Conservation (phyloP, 2,797 vertebrate genomes). For the Muscicapa comitata region DNA sequence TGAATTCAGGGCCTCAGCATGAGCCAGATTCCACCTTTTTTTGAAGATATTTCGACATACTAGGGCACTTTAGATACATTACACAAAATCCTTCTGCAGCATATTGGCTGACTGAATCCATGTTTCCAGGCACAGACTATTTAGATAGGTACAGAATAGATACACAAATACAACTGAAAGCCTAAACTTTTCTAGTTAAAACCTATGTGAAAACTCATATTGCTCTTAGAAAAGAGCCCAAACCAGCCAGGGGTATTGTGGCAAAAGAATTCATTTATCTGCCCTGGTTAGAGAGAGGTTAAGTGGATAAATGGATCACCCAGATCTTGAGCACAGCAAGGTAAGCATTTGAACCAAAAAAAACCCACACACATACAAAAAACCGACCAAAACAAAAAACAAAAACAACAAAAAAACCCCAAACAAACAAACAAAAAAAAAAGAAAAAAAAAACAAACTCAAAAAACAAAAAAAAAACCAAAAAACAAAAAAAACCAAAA, state of each 20-base stretch:
- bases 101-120: background rate
- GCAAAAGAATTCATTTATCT: background rate
- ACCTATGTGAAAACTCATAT: background rate
- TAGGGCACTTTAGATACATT: background rate
- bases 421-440: no score
- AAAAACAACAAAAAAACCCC: rapidly evolving
- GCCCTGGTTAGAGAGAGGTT: background rate
- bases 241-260: rapidly evolving
- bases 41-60: background rate
- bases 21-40: background rate
- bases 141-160: background rate
- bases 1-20: background rate
- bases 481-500: no score
- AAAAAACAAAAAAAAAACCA: no score
- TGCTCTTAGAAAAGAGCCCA: background rate
- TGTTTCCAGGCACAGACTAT: background rate
- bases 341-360: background rate
- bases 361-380: background rate
- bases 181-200: background rate
- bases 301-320: background rate
- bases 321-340: background rate
- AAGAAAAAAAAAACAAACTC: no score
- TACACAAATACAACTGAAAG: background rate
- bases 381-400: no score
- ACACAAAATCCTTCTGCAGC: background rate